Conservation (phyloP, 2,113 vertebrate genomes). For the Grammomys dolichurus region DNA sequence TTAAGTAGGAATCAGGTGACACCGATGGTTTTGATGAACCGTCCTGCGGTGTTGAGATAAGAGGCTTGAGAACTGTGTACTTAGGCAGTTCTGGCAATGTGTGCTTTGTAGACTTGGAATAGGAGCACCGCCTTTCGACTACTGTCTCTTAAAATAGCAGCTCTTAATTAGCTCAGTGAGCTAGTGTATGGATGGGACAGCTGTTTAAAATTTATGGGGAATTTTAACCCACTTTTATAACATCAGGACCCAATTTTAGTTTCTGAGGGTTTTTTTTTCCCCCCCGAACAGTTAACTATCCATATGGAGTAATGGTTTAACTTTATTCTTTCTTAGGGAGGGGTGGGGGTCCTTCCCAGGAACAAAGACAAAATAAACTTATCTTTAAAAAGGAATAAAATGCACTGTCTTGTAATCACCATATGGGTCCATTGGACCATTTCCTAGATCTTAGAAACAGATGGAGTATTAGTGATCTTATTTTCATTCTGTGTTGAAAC, state of each 20-base stretch:
- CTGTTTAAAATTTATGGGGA: slow-evolving; percentile 64
- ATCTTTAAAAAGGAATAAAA: slow-evolving; percentile 46
- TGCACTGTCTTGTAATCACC: slow-evolving; percentile 48
- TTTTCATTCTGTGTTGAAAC: background rate
- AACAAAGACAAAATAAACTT: slow-evolving; percentile 46
- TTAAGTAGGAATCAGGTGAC: slow-evolving; percentile 4
- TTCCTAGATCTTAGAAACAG: slow-evolving; percentile 21
- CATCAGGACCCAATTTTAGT: slow-evolving; percentile 53
- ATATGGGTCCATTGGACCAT: background rate
- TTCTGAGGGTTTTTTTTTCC: slow-evolving; percentile 37
- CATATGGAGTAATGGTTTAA: slow-evolving; percentile 19
- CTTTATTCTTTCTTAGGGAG: slow-evolving; percentile 30
- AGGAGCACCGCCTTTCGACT: slow-evolving; percentile 60
- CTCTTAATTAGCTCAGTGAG: slow-evolving; percentile 63
- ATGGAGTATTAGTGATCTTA: background rate
- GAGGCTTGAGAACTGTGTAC: slow-evolving; percentile 17
- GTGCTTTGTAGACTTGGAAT: slow-evolving; percentile 28
- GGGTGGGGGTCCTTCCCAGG: background rate
- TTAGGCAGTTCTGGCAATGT: background rate
- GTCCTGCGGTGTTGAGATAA: slow-evolving; percentile 36
- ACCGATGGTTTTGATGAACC: slow-evolving; percentile 43
- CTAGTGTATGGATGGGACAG: slow-evolving; percentile 24
- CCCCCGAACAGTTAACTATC: background rate
- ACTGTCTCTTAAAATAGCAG: slow-evolving; percentile 71
- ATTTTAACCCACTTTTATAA: slow-evolving; percentile 36